A percentile compares a stretch with the other conserved stretches of the same genome.
phyloP scores from a whole-genome alignment of 1,140 invertebrate genomes.

The Neelides sp. region DNA sequence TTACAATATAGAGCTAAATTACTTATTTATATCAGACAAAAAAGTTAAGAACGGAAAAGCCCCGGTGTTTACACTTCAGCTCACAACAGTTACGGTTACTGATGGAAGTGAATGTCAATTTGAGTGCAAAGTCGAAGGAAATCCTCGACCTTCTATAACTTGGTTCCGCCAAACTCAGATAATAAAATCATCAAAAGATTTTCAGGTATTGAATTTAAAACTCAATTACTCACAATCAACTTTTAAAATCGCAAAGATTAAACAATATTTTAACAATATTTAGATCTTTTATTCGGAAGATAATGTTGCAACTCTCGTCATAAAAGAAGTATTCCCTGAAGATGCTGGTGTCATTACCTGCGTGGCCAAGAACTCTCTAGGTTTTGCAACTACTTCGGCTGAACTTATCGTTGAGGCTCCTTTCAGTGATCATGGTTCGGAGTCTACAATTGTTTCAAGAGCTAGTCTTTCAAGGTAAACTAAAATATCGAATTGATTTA shows the following conservation, averaged over 20 bases:
- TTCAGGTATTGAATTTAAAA: slow-evolving; percentile 40
- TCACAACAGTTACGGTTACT: slow-evolving; percentile 64
- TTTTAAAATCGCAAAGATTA: not conserved
- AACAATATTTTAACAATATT: slow-evolving; percentile 19
- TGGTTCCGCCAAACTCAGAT: slow-evolving; percentile 89
- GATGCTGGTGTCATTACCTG: slow-evolving; percentile 93
- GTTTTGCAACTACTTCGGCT: slow-evolving; percentile 81
- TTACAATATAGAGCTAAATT: not conserved
- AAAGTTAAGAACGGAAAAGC: slow-evolving; percentile 67
- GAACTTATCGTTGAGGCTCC: slow-evolving; percentile 76
- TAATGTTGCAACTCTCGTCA: slow-evolving; percentile 80
- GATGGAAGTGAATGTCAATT: slow-evolving; percentile 82
- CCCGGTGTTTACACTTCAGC: slow-evolving; percentile 70
- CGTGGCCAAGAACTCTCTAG: slow-evolving; percentile 86
- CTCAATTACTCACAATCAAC: not conserved
- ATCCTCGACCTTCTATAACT: slow-evolving; percentile 77
- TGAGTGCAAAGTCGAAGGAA: slow-evolving; percentile 77
- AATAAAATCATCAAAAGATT: slow-evolving; percentile 77
- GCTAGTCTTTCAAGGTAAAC: slow-evolving; percentile 57
- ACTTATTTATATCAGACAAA: slow-evolving; percentile 37
- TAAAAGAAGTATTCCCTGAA: slow-evolving; percentile 90
- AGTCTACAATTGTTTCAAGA: slow-evolving; percentile 58
- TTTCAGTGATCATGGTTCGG: slow-evolving; percentile 74
- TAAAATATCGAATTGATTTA: not conserved
- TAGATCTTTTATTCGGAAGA: slow-evolving; percentile 86